These are phyloP conservation scores for Drosophila cognata DNA, from an alignment of 2,888 invertebrate genomes.

Conservation along the genomic window DNA sequence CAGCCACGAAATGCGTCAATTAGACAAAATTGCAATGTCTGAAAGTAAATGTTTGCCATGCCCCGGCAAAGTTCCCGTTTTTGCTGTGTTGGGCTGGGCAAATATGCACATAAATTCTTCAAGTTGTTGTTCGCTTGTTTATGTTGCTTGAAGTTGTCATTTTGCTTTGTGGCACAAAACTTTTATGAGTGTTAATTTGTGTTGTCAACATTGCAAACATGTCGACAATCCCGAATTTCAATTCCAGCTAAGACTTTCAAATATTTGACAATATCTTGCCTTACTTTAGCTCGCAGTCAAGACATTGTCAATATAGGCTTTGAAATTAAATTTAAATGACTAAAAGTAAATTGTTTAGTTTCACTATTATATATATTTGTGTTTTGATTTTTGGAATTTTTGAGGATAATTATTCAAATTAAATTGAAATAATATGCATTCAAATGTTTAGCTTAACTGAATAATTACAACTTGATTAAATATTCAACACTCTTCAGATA, in stretches of 20 bases:
- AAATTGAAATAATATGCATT: neutral
- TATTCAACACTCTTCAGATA: neutral
- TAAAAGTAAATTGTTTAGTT: neutral
- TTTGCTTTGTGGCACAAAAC: slow-evolving; percentile 55
- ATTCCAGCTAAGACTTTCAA: neutral
- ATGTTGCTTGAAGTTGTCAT: slow-evolving; percentile 47
- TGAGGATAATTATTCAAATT: neutral
- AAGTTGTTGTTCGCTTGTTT: slow-evolving; percentile 49
- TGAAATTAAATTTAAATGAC: neutral
- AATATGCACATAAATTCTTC: slow-evolving; percentile 68
- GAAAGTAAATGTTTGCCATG: slow-evolving; percentile 48
- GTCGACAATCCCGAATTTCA: slow-evolving; percentile 31
- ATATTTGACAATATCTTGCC: neutral
- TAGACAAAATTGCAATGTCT: slow-evolving; percentile 78
- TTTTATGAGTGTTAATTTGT: slow-evolving; percentile 77
- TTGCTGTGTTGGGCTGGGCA: slow-evolving; percentile 27
- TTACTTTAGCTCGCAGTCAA: neutral
- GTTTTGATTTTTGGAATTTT: neutral
- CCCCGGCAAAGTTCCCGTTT: slow-evolving; percentile 3
- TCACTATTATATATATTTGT: neutral
- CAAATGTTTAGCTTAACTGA: neutral
- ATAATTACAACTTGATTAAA: neutral
- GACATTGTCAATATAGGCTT: neutral
- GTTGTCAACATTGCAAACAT: slow-evolving; percentile 75
- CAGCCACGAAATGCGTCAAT: slow-evolving; percentile 80